Percentiles rank a stretch among this genome's conserved stretches.
phyloP scores from a whole-genome alignment of 2,888 invertebrate species.

The Serripes groenlandicus region DNA sequence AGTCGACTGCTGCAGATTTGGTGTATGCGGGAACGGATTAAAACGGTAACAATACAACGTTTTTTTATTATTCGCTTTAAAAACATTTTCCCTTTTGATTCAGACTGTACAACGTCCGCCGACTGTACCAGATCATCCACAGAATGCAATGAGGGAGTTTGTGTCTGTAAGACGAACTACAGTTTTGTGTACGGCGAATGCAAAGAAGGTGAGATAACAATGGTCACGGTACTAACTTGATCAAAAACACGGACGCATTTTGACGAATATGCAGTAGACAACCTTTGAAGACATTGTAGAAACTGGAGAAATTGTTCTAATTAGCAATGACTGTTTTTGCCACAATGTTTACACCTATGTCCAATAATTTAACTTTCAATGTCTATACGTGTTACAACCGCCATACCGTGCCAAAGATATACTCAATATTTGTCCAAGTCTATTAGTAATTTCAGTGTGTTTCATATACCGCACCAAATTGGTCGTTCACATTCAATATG shows the following conservation, averaged over 20 bases:
- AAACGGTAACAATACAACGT: no score
- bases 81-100: background rate
- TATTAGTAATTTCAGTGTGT: no score
- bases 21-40: no score
- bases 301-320: background rate
- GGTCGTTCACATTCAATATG: no score
- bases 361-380: no score
- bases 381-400: no score
- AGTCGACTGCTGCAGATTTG: background rate
- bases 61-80: background rate
- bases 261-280: background rate
- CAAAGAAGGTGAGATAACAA: constrained; percentile 1
- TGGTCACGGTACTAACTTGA: no score
- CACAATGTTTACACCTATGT: background rate
- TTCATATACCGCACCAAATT: no score
- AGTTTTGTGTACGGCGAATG: constrained; percentile 10
- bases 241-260: no score
- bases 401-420: no score
- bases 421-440: no score
- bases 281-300: background rate
- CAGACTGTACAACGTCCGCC: constrained; percentile 2
- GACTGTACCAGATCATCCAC: background rate
- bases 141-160: background rate
- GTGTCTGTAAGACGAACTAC: background rate
- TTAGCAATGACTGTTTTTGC: background rate